phyloP scores from a whole-genome alignment of 2,888 invertebrate species.

The Pachliopta kotzebuea region DNA sequence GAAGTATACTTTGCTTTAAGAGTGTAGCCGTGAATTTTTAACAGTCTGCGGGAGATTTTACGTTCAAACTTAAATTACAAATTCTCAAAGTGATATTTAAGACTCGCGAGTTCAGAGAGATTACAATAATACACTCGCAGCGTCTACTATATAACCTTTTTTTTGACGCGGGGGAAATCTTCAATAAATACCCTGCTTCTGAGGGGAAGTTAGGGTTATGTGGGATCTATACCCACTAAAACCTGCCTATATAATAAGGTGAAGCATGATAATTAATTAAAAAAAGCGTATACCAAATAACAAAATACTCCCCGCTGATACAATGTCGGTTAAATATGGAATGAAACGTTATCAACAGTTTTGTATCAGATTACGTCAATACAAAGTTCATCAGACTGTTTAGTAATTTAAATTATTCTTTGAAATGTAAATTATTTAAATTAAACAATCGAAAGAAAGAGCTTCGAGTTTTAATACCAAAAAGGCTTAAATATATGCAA shows the following conservation, averaged over 20 bases:
- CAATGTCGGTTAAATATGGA: neutral
- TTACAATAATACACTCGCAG: neutral
- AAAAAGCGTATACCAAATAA: no score
- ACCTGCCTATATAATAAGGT: no score
- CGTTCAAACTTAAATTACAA: constrained; percentile 70
- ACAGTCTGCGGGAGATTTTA: constrained; percentile 56
- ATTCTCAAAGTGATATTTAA: constrained; percentile 56
- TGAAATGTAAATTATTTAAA: constrained; percentile 28
- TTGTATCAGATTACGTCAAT: neutral
- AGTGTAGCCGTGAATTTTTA: constrained; percentile 56
- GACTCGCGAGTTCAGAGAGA: constrained; percentile 27
- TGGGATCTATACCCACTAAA: no score
- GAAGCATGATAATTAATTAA: no score
- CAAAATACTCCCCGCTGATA: neutral
- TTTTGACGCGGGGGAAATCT: no score
- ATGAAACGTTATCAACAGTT: neutral
- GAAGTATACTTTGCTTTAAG: constrained; percentile 53
- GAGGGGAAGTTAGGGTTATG: no score
- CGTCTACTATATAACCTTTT: neutral
- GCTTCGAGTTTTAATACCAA: constrained; percentile 23
- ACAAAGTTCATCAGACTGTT: neutral
- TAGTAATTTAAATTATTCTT: constrained; percentile 21
- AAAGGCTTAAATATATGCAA: constrained; percentile 29
- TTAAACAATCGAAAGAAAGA: constrained; percentile 27
- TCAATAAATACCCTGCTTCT: no score